phyloP scores from a whole-genome alignment of 2,113 vertebrate genomes.

The Thryonomys swinderianus region DNA sequence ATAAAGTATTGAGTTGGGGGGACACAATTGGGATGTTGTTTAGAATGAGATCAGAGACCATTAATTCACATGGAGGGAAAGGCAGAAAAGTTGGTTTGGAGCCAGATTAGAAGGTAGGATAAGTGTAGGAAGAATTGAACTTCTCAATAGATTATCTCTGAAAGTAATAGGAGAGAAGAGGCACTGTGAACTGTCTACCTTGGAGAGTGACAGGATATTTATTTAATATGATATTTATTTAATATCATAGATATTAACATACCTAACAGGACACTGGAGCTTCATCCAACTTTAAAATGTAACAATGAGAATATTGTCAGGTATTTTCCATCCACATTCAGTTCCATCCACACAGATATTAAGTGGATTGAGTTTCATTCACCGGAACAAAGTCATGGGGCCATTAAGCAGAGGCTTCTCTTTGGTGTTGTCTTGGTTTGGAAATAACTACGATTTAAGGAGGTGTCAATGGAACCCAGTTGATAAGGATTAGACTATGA shows the following conservation, averaged over 20 bases:
- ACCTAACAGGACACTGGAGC: neutral
- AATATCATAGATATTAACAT: neutral
- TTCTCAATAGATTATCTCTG: neutral
- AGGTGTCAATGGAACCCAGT: neutral
- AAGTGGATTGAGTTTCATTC: neutral
- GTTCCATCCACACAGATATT: neutral
- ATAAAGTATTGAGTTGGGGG: too few relatives aligned
- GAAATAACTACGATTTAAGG: neutral
- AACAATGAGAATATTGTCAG: neutral
- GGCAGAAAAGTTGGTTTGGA: neutral
- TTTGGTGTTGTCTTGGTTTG: neutral
- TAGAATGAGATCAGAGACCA: neutral
- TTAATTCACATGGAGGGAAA: neutral
- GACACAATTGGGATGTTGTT: neutral
- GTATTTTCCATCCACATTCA: neutral
- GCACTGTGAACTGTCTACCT: neutral
- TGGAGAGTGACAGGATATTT: neutral
- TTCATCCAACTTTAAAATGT: neutral
- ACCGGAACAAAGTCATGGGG: neutral
- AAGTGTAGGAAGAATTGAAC: neutral
- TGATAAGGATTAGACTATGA: neutral
- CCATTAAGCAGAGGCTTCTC: neutral
- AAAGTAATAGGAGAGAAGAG: neutral
- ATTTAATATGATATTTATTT: neutral
- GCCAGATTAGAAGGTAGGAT: neutral